Conservation (phyloP, 1,140 invertebrate genomes). For the Drosophila sp. region DNA sequence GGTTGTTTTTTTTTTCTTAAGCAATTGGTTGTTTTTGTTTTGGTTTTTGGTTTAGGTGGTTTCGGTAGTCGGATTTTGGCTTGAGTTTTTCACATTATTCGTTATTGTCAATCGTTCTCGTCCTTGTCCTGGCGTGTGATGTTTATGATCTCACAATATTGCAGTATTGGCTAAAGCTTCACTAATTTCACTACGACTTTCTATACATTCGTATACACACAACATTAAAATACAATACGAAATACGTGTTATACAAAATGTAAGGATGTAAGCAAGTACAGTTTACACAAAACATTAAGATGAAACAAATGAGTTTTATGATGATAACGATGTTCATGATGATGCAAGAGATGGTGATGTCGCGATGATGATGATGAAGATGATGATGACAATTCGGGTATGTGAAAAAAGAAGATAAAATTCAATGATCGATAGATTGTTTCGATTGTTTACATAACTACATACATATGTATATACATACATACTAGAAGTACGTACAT, state of each 20-base stretch:
- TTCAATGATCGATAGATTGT: conserved; percentile 37
- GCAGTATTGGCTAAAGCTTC: conserved; percentile 82
- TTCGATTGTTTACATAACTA: conserved; percentile 43
- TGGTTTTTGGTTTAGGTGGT: conserved; percentile 9
- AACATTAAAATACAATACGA: conserved; percentile 25
- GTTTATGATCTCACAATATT: conserved; percentile 79
- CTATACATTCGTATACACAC: conserved; percentile 51
- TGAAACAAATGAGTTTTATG: conserved; percentile 1
- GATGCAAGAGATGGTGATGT: background rate
- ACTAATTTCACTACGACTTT: conserved; percentile 83
- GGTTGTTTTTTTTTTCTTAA: conserved; percentile 27
- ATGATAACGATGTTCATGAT: background rate
- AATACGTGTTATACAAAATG: conserved; percentile 41
- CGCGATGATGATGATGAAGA: background rate
- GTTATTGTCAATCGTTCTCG: conserved; percentile 58
- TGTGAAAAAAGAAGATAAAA: conserved; percentile 16
- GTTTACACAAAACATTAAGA: conserved; percentile 46
- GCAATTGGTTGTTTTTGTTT: conserved; percentile 7
- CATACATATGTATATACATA: background rate
- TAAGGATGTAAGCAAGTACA: conserved; percentile 32
- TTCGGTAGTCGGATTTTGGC: conserved; percentile 10
- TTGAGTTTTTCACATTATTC: conserved; percentile 6
- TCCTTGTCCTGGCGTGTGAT: conserved; percentile 71
- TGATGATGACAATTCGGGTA: background rate
- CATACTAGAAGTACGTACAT: background rate